Conservation (phyloP, 2,888 invertebrate species). For the Spatulosminthurus flaviceps region DNA sequence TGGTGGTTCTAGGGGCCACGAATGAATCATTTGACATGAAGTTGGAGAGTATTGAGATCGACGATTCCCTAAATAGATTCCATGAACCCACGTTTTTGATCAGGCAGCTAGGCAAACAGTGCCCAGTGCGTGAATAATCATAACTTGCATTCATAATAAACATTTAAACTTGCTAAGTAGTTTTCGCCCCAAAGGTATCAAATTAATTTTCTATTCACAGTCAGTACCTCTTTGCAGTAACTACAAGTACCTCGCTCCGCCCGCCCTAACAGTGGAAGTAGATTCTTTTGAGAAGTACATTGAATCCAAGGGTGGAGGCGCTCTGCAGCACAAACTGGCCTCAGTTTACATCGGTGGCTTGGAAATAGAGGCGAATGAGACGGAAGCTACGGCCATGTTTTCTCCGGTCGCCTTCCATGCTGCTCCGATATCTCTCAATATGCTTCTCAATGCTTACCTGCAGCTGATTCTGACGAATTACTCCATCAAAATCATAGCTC, state of each 20-base stretch:
- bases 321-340: neutral
- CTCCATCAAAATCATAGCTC: neutral
- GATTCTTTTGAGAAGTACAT: neutral
- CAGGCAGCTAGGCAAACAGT: neutral
- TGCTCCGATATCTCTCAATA: conserved; percentile 20
- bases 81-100: conserved; percentile 1
- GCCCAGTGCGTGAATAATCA: too few relatives aligned
- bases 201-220: too few relatives aligned
- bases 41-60: neutral
- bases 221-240: too few relatives aligned
- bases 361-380: neutral
- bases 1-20: conserved; percentile 20
- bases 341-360: conserved; percentile 16
- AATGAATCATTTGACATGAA: neutral
- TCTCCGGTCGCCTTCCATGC: conserved; percentile 35
- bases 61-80: neutral
- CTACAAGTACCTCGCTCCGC: neutral
- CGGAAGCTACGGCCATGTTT: conserved; percentile 26
- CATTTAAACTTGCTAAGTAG: too few relatives aligned
- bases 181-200: too few relatives aligned
- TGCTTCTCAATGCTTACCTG: conserved; percentile 26
- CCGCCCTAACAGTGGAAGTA: neutral
- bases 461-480: neutral
- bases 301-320: neutral
- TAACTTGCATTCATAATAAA: too few relatives aligned